Percentiles rank a stretch among this genome's conserved stretches.
Conservation (phyloP, 2,888 invertebrate genomes). For the Coenonympha arcania region DNA sequence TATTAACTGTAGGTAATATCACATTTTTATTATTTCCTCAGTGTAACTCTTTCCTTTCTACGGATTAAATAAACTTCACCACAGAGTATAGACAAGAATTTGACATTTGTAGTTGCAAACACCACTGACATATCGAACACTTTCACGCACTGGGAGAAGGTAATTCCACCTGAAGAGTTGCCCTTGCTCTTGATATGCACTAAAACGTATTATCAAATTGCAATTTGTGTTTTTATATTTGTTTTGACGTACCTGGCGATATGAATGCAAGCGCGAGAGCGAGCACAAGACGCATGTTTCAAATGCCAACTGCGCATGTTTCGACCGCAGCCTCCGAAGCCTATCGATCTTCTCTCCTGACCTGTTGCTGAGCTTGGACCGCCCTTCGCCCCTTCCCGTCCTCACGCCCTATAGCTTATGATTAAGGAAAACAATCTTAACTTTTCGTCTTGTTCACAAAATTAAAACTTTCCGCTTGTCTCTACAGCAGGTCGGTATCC, state of each 20-base stretch:
- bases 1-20: too few relatives aligned
- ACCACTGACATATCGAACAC: slow-evolving; percentile 4
- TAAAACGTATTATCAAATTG: too few relatives aligned
- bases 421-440: slow-evolving; percentile 64
- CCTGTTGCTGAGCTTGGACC: slow-evolving; percentile 63
- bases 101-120: slow-evolving; percentile 1
- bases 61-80: neutral
- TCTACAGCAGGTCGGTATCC: slow-evolving; percentile 16
- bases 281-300: slow-evolving; percentile 60
- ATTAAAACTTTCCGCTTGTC: slow-evolving; percentile 52
- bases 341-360: slow-evolving; percentile 59
- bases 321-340: slow-evolving; percentile 52
- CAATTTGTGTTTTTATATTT: slow-evolving; percentile 21
- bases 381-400: slow-evolving; percentile 35
- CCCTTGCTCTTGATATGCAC: too few relatives aligned
- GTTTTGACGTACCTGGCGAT: slow-evolving; percentile 58
- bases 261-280: slow-evolving; percentile 57
- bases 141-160: too few relatives aligned
- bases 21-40: too few relatives aligned
- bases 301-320: slow-evolving; percentile 55
- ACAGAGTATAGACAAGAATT: slow-evolving; percentile 12
- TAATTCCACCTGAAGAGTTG: too few relatives aligned
- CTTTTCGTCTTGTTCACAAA: slow-evolving; percentile 61
- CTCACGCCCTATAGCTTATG: slow-evolving; percentile 49
- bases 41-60: too few relatives aligned